A percentile compares a stretch with the other conserved stretches of the same genome.
phyloP scores from a whole-genome alignment of 2,888 invertebrate species.

The Phragmatobia fuliginosa region DNA sequence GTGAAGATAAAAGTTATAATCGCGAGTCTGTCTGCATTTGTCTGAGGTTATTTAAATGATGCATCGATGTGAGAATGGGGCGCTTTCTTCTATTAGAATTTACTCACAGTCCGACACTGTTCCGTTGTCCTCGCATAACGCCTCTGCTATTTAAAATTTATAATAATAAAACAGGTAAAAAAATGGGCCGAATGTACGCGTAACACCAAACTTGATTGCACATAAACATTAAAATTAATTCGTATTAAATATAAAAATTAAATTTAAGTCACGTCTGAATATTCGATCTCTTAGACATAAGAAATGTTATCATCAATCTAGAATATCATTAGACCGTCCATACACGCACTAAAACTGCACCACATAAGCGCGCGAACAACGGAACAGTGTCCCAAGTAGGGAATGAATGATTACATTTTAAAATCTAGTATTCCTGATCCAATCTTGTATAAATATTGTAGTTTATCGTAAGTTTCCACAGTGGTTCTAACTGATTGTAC shows the following conservation, averaged over 20 bases:
- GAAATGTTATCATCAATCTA: constrained; percentile 52
- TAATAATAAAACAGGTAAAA: constrained; percentile 33
- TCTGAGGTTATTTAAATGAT: constrained; percentile 64
- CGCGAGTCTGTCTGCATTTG: constrained; percentile 65
- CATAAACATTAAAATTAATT: constrained; percentile 28
- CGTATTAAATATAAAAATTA: constrained; percentile 32
- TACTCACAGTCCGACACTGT: constrained; percentile 62
- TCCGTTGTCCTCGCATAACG: constrained; percentile 60
- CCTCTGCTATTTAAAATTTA: constrained; percentile 39
- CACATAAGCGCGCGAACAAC: constrained; percentile 49
- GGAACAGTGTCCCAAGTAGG: constrained; percentile 68
- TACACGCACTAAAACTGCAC: constrained; percentile 51
- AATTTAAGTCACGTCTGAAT: constrained; percentile 48
- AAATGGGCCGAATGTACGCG: constrained; percentile 21
- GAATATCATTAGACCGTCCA: constrained; percentile 74
- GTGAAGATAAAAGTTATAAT: constrained; percentile 57
- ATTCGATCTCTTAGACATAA: constrained; percentile 67
- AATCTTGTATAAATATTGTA: constrained; percentile 80
- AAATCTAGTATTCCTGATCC: constrained; percentile 77
- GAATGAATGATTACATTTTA: constrained; percentile 67
- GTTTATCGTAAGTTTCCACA: constrained; percentile 75
- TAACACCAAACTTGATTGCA: constrained; percentile 23
- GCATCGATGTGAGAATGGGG: constrained; percentile 77
- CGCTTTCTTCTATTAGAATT: constrained; percentile 76
- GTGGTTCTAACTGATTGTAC: constrained; percentile 75